These are phyloP conservation scores for Myrmophylax atrothorax DNA, from an alignment of 2,113 vertebrate genomes.

Conservation along the genomic window DNA sequence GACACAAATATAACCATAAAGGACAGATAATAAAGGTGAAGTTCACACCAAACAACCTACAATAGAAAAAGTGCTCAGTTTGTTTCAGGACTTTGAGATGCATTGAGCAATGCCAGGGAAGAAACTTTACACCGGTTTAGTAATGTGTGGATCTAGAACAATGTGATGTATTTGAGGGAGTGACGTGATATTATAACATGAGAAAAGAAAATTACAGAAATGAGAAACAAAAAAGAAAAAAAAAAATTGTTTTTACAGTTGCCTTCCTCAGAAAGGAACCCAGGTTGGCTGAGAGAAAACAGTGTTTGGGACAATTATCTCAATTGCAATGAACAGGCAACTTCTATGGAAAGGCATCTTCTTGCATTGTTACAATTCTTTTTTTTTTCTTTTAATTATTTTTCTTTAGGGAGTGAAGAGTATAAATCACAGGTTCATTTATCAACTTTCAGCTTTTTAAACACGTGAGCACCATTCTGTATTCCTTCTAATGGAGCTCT, in stretches of 20 bases:
- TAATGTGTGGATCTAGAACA: background rate
- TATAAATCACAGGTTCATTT: background rate
- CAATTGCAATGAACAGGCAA: rapidly evolving
- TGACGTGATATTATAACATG: background rate
- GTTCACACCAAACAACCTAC: background rate
- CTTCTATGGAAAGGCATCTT: rapidly evolving
- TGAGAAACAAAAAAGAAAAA: background rate
- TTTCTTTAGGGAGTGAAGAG: background rate
- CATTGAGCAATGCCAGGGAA: background rate
- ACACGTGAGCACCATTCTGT: background rate
- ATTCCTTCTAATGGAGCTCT: background rate
- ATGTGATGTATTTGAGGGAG: background rate
- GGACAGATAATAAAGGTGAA: background rate
- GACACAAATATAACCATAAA: background rate
- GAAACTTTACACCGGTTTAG: background rate
- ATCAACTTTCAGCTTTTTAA: background rate
- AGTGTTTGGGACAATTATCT: background rate
- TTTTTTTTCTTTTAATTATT: background rate
- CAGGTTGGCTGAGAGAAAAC: background rate
- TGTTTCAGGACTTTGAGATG: background rate
- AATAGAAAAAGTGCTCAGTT: rapidly evolving
- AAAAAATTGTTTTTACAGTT: background rate
- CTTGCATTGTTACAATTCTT: rapidly evolving
- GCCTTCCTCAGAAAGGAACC: background rate
- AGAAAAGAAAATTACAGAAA: background rate